Evolutionary conservation across 2,888 invertebrate genomes (phyloP).

Genomic region (Drosophila subquinaria): DNA sequence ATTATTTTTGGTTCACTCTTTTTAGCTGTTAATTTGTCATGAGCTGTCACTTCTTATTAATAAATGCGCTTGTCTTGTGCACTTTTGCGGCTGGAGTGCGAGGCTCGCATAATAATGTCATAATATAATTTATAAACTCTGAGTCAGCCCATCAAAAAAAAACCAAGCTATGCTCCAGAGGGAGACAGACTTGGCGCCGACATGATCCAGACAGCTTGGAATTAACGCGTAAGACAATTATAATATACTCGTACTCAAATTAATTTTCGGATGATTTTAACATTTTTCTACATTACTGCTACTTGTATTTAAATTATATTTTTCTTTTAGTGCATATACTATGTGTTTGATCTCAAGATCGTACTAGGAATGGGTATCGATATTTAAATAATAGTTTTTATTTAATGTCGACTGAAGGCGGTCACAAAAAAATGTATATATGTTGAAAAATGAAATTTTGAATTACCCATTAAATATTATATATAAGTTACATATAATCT

Average conservation of each 20-base stretch:
- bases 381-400: no score
- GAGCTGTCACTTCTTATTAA: constrained; percentile 73
- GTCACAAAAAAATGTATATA: no score
- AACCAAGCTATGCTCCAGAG: not conserved
- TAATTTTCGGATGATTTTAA: not conserved
- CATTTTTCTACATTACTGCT: not conserved
- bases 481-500: no score
- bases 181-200: constrained; percentile 46
- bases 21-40: constrained; percentile 75
- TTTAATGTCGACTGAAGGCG: no score
- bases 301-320: not conserved
- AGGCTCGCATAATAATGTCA: constrained; percentile 78
- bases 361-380: no score
- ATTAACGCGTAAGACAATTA: constrained; percentile 30
- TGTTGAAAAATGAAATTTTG: no score
- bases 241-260: not conserved
- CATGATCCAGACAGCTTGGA: constrained; percentile 65
- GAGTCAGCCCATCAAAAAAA: constrained; percentile 59
- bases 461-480: no score
- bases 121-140: constrained; percentile 76
- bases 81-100: constrained; percentile 37
- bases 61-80: constrained; percentile 48
- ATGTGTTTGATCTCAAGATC: no score
- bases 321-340: not conserved
- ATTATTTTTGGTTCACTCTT: constrained; percentile 32